phyloP scores from a whole-genome alignment of 2,797 vertebrate genomes.

The Syngnathus acus region DNA sequence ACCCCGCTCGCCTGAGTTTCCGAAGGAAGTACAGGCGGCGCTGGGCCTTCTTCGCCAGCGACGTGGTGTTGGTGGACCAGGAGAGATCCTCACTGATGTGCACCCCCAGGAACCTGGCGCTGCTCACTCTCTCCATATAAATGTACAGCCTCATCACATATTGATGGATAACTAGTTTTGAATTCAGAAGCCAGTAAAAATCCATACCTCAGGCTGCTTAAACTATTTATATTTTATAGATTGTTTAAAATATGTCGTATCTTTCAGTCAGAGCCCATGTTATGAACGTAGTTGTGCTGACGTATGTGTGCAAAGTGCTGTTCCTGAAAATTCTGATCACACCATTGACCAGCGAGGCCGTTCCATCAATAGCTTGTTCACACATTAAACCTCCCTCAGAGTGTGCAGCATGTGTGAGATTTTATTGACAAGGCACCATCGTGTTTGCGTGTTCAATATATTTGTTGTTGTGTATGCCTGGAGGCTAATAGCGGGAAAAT shows the following conservation, averaged over 20 bases:
- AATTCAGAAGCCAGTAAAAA: too few relatives aligned
- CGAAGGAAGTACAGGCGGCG: too few relatives aligned
- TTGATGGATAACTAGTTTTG: too few relatives aligned
- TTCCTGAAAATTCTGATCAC: constrained; percentile 5
- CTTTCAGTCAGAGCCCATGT: neutral
- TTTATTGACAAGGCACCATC: constrained; percentile 6
- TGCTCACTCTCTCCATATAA: too few relatives aligned
- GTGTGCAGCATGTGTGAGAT: neutral
- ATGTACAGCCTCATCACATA: too few relatives aligned
- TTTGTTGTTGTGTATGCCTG: constrained; percentile 11
- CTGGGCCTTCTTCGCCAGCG: too few relatives aligned
- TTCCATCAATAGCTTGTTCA: constrained; percentile 2
- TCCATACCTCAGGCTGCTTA: neutral
- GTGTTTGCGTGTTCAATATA: neutral
- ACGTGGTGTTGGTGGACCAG: too few relatives aligned
- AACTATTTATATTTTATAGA: neutral
- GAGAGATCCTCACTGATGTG: too few relatives aligned
- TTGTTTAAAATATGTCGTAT: neutral
- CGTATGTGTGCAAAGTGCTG: neutral
- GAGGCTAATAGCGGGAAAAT: constrained; percentile 9
- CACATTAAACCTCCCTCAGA: neutral
- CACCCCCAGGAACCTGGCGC: too few relatives aligned
- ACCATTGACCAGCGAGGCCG: neutral
- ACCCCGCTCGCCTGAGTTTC: too few relatives aligned
- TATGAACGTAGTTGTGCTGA: neutral